Evolutionary conservation across 2,113 vertebrate species (phyloP).

Genomic region (Apaloderma vittatum): DNA sequence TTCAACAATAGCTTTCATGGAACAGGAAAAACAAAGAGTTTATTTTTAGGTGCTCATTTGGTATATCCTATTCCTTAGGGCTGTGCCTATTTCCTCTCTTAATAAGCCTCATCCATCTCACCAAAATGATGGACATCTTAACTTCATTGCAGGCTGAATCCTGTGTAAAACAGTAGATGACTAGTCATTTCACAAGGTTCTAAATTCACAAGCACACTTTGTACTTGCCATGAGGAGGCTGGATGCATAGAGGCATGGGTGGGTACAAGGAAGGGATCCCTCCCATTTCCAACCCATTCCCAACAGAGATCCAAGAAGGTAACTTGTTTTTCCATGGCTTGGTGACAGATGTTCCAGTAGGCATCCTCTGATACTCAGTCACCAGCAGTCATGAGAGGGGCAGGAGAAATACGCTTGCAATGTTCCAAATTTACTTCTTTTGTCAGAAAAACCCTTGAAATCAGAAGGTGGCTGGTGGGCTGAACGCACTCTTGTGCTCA

Average conservation of each 20-base stretch:
- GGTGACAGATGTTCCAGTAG: not conserved
- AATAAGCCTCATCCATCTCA: slow-evolving; percentile 26
- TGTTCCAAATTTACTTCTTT: not conserved
- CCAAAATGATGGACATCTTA: not conserved
- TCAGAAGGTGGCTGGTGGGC: not conserved
- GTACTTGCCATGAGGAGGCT: not conserved
- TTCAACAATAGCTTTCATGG: slow-evolving; percentile 42
- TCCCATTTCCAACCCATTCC: not conserved
- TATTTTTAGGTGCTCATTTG: slow-evolving; percentile 55
- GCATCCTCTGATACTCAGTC: not conserved
- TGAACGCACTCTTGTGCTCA: not conserved
- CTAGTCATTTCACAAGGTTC: not conserved
- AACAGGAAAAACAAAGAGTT: slow-evolving; percentile 44
- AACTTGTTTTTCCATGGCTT: not conserved
- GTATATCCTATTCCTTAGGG: slow-evolving; percentile 27
- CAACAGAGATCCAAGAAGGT: not conserved
- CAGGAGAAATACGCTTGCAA: not conserved
- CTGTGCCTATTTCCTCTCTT: slow-evolving; percentile 50
- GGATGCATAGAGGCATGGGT: not conserved
- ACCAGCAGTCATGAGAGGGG: not conserved
- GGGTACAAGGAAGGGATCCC: not conserved
- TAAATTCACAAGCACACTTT: not conserved
- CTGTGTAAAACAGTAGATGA: not conserved
- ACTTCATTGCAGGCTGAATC: not conserved
- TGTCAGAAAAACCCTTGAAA: not conserved